Percentiles rank a stretch among this genome's conserved stretches.
Evolutionary conservation across 2,113 vertebrate genomes (phyloP).

Genomic region (Chaenogobius annularis): DNA sequence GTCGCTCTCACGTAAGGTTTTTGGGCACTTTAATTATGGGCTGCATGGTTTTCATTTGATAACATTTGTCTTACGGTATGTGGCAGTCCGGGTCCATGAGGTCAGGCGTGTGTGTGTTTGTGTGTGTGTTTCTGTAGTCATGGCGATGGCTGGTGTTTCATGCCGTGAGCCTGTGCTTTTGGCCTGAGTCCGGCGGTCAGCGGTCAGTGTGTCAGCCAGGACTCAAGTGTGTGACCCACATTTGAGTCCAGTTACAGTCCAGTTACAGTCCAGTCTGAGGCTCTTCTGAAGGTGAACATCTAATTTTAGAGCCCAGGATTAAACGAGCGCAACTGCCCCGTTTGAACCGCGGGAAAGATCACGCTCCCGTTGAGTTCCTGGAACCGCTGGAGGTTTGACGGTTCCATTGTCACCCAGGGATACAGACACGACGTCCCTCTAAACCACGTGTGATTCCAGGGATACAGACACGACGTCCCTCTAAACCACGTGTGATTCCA

Average conservation of each 20-base stretch:
- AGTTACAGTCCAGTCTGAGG: too few species aligned
- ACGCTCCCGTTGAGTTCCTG: too few species aligned
- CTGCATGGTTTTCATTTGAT: too few species aligned
- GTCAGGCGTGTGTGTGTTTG: neutral
- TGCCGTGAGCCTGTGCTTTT: neutral
- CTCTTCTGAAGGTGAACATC: neutral
- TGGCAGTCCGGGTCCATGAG: neutral
- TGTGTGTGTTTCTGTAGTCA: neutral
- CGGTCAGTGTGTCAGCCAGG: conserved; percentile 9
- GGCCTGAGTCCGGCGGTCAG: neutral
- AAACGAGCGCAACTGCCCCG: neutral
- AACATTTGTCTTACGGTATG: too few species aligned
- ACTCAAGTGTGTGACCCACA: conserved; percentile 1
- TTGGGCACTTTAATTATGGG: too few species aligned
- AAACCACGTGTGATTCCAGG: too few species aligned
- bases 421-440: too few species aligned
- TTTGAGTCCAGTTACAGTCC: neutral
- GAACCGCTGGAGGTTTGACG: too few species aligned
- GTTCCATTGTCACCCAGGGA: too few species aligned
- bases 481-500: too few species aligned
- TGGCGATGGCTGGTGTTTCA: neutral
- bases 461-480: too few species aligned
- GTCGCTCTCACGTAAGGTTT: too few species aligned
- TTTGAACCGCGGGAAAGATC: neutral
- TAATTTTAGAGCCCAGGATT: neutral